These are phyloP conservation scores for Petaurus breviceps DNA, from an alignment of 2,113 vertebrate genomes.

Conservation along the genomic window DNA sequence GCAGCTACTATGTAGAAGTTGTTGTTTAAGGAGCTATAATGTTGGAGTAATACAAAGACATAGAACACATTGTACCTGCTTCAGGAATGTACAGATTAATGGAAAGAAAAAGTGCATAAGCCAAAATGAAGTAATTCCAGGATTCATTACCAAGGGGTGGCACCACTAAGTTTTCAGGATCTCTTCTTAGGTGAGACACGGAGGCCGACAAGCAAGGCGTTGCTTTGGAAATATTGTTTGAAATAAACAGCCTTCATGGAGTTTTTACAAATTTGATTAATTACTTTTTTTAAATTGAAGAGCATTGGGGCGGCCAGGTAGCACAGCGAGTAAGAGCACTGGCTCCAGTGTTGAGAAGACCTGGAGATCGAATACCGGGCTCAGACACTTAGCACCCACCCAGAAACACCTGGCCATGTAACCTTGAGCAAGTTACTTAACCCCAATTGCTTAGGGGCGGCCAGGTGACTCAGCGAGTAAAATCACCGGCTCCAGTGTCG, in stretches of 20 bases:
- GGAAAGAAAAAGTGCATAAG: background rate
- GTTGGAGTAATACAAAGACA: background rate
- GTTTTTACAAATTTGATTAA: background rate
- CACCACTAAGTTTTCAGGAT: background rate
- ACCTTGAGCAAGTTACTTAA: too few relatives aligned
- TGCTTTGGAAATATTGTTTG: background rate
- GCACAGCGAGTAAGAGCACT: too few relatives aligned
- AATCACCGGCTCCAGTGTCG: too few relatives aligned
- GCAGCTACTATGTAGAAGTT: background rate
- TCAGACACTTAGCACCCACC: too few relatives aligned
- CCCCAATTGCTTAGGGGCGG: too few relatives aligned
- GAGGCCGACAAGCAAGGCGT: background rate
- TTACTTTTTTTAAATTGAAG: background rate
- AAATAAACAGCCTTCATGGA: too few relatives aligned
- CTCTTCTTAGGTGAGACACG: background rate
- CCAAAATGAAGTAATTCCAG: background rate
- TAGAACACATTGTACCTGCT: background rate
- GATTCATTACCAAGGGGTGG: background rate
- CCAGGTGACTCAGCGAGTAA: too few relatives aligned
- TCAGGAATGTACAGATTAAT: background rate
- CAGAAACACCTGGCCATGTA: too few relatives aligned
- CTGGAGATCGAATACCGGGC: too few relatives aligned
- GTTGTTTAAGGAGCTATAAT: background rate
- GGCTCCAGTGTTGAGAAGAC: too few relatives aligned
- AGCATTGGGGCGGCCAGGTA: too few relatives aligned